Percentiles rank a stretch among this genome's conserved stretches.
Evolutionary conservation across 2,113 vertebrate species (phyloP).

Genomic region (Prochilodus magdalenae): DNA sequence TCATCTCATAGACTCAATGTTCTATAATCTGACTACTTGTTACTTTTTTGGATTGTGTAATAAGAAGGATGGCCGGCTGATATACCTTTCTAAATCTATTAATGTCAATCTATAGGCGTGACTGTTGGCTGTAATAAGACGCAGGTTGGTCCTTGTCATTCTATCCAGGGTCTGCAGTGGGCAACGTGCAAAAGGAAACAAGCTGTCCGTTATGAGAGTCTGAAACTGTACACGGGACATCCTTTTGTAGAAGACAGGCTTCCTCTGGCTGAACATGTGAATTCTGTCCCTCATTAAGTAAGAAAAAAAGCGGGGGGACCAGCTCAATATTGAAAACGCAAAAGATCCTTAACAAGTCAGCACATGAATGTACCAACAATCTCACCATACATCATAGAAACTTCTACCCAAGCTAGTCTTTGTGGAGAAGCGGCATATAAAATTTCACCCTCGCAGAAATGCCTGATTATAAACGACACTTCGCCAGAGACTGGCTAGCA

Average conservation of each 20-base stretch:
- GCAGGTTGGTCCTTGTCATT: slow-evolving; percentile 1
- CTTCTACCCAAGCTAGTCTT: not conserved
- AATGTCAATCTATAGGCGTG: not conserved
- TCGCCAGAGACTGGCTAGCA: not conserved
- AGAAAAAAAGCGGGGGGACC: no score
- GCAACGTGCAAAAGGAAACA: not conserved
- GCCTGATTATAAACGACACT: not conserved
- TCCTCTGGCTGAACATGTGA: not conserved
- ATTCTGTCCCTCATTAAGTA: not conserved
- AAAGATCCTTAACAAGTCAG: not conserved
- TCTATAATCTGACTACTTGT: not conserved
- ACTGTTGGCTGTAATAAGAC: not conserved
- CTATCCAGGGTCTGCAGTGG: not conserved
- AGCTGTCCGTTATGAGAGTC: not conserved
- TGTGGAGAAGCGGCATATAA: not conserved
- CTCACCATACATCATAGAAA: not conserved
- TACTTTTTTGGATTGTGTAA: no score
- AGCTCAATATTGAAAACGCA: not conserved
- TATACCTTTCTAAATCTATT: not conserved
- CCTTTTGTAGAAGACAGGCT: not conserved
- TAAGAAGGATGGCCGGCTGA: not conserved
- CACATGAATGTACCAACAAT: no score
- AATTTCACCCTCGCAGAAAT: not conserved
- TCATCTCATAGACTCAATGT: not conserved
- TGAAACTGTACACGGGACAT: not conserved